Evolutionary conservation across 2,113 vertebrate genomes (phyloP).

Genomic region (Corythoichthys intestinalis): DNA sequence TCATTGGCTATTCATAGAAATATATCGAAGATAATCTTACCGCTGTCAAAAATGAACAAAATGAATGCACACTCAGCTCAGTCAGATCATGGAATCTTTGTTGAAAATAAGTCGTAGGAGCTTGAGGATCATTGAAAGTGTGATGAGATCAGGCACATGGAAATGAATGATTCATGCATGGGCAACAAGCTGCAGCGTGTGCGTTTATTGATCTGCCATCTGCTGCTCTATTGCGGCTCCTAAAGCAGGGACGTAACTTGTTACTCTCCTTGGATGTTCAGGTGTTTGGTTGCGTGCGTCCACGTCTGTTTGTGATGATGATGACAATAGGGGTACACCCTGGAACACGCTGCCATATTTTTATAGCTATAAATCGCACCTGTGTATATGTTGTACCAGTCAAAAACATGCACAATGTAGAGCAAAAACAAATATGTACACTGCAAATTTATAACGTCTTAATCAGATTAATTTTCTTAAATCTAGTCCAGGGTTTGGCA

Average conservation of each 20-base stretch:
- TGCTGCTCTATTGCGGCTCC: neutral
- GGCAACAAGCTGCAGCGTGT: slow-evolving; percentile 28
- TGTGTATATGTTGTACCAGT: too few species aligned
- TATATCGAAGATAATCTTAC: neutral
- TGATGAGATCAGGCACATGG: slow-evolving; percentile 41
- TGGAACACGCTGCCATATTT: too few species aligned
- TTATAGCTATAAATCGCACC: too few species aligned
- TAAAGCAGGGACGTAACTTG: neutral
- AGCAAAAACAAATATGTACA: too few species aligned
- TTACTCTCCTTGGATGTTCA: neutral
- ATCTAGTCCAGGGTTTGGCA: too few species aligned
- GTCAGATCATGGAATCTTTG: slow-evolving; percentile 25
- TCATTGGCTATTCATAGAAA: neutral
- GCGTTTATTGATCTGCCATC: slow-evolving; percentile 31
- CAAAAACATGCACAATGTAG: too few species aligned
- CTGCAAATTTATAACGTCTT: too few species aligned
- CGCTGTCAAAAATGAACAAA: neutral
- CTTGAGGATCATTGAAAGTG: slow-evolving; percentile 35
- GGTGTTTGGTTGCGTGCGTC: too few species aligned
- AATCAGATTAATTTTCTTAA: too few species aligned
- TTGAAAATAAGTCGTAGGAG: slow-evolving; percentile 26
- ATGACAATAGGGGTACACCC: too few species aligned
- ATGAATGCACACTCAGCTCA: neutral
- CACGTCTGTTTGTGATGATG: too few species aligned
- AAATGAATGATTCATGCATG: slow-evolving; percentile 46